Evolutionary conservation across 2,888 invertebrate genomes (phyloP).

Genomic region (Dasypogon diadema): DNA sequence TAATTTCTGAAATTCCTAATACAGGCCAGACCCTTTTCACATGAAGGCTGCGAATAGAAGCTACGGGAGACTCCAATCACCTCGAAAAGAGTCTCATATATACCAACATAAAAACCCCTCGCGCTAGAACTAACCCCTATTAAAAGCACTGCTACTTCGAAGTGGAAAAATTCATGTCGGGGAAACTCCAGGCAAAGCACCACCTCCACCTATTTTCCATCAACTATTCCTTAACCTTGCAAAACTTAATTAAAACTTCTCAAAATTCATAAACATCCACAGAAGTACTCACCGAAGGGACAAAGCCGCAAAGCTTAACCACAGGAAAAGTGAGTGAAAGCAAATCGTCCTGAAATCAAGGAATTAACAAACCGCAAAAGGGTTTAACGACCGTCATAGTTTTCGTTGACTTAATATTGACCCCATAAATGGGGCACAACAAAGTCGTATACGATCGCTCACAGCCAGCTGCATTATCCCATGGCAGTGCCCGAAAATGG

Average conservation of each 20-base stretch:
- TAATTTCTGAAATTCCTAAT: too few species aligned
- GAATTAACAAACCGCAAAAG: constrained; percentile 39
- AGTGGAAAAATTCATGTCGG: too few species aligned
- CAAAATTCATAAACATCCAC: constrained; percentile 37
- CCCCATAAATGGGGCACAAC: constrained; percentile 1
- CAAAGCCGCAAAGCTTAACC: background rate
- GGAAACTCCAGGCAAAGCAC: too few species aligned
- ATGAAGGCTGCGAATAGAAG: too few species aligned
- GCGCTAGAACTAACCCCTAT: too few species aligned
- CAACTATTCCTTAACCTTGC: constrained; percentile 35
- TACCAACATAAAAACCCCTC: too few species aligned
- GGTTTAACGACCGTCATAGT: constrained; percentile 24
- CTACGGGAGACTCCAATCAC: too few species aligned
- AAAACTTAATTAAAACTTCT: constrained; percentile 39
- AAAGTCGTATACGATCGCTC: too few species aligned
- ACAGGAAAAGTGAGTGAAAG: constrained; percentile 29
- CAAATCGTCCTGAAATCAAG: constrained; percentile 44
- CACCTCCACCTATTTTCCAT: constrained; percentile 48
- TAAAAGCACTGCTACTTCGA: too few species aligned
- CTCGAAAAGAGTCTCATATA: too few species aligned
- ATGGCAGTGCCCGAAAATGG: background rate
- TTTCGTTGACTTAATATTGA: constrained; percentile 36
- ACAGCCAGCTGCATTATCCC: background rate
- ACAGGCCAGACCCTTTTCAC: too few species aligned
- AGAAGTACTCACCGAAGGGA: constrained; percentile 5